A percentile compares a stretch with the other conserved stretches of the same genome.
Conservation (phyloP, 2,113 vertebrate genomes). For the Bubalus kerabau region DNA sequence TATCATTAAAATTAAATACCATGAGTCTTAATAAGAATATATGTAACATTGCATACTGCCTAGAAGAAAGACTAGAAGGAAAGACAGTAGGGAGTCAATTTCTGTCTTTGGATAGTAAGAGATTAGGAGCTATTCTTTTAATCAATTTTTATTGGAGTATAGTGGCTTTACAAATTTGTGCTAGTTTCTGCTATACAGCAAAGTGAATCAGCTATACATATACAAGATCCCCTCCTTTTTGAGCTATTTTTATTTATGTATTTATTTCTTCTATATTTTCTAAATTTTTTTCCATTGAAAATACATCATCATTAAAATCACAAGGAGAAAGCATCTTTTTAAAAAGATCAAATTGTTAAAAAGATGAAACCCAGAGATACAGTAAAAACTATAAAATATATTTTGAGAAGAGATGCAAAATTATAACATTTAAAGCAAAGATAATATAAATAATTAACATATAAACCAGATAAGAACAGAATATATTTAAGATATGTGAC, state of each 20-base stretch:
- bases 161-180: not conserved
- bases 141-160: not conserved
- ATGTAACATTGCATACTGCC: fast-evolving
- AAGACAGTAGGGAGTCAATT: not conserved
- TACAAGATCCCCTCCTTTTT: not conserved
- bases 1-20: not conserved
- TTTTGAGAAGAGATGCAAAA: not conserved
- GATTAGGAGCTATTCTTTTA: not conserved
- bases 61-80: not conserved
- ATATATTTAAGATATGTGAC: not conserved
- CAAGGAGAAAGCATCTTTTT: not conserved
- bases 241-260: not conserved
- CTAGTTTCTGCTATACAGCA: not conserved
- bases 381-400: not conserved
- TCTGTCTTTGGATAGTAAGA: not conserved
- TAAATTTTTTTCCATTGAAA: not conserved
- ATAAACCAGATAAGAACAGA: not conserved
- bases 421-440: not conserved
- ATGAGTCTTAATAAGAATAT: not conserved
- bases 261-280: not conserved
- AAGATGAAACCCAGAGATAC: not conserved
- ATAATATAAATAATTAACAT: not conserved
- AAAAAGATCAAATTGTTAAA: not conserved
- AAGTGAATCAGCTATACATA: not conserved
- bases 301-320: not conserved